These are phyloP conservation scores for Amblyopsis hoosieri DNA, from an alignment of 2,797 vertebrate species.

Conservation along the genomic window DNA sequence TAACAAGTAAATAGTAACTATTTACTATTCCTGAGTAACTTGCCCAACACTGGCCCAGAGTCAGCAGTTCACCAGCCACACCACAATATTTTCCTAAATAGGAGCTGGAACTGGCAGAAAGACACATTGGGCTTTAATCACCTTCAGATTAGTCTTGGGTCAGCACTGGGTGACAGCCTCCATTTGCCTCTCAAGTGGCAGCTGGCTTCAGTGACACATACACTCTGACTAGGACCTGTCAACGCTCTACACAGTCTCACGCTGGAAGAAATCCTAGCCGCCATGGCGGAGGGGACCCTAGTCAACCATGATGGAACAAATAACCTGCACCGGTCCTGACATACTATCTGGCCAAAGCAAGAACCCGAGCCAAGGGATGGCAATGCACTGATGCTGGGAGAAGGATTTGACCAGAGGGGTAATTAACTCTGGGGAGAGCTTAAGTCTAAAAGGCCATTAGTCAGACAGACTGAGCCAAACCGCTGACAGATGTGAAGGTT, in stretches of 20 bases:
- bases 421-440: background rate
- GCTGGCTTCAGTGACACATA: constrained; percentile 74
- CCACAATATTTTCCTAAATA: constrained; percentile 10
- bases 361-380: background rate
- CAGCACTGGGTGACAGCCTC: constrained; percentile 65
- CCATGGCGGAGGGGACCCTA: constrained; percentile 34
- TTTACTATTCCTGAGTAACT: too few relatives aligned
- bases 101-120: constrained; percentile 19
- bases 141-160: constrained; percentile 68
- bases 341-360: background rate
- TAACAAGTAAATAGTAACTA: too few relatives aligned
- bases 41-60: too few relatives aligned
- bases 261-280: constrained; percentile 55
- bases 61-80: background rate
- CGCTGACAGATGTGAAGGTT: background rate
- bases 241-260: constrained; percentile 66
- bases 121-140: constrained; percentile 59
- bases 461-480: background rate
- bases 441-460: background rate
- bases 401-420: background rate
- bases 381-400: background rate
- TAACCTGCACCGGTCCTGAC: constrained; percentile 13
- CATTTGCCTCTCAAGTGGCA: constrained; percentile 65
- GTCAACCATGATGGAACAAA: constrained; percentile 25
- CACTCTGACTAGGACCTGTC: constrained; percentile 66